Base-by-base conservation (phyloP, 2,888 invertebrate species). In the Ctenicera cuprea region DNA sequence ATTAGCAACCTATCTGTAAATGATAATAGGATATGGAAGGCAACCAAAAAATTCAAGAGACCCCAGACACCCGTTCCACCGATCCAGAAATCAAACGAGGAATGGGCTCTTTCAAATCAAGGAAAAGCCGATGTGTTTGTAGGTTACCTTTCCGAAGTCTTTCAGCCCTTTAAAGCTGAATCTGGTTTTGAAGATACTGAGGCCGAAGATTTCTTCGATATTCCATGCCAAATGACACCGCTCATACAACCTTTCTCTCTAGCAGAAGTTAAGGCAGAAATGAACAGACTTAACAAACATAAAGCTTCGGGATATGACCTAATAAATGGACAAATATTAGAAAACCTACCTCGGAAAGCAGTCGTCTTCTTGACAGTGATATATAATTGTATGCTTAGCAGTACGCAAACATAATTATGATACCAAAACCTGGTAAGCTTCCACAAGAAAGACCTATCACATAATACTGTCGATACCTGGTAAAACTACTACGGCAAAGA, bases 1-100 rank as follows among this genome's bases (percentile, higher is more conserved):
- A 45, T 11, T n/a, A 45, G 14, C 43, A 45, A 45, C 14, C 16
- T 45, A 14, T 45, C 43, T 16, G 14, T 14, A 12, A 45, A 45
- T 14, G 43, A 16, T 45, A 45, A 45, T 16, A 45, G 14, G 43
- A 12, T 45, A 45, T 45, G 14, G 14, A 45, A 45, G 16, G 41
- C 62, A 26, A 62, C 62, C n/a, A 61, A 61, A 37, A 37, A 38
- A 9, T 20, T 61, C 9, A 61, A 61, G 14, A 14, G 30, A 61
- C 14, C 43, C 22, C 62, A 62, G 12, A 12, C n/a, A 8, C 18
- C n/a, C 1, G 20, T 62, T 11, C 20, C 43, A 26, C 62, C 62
- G 18, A 43, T n/a, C 38, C 30, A 18, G 14, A 62, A 33, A 37
- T 14, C 61, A 18, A 30, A 61, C 30, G 37, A 16, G 22, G 18